Evolutionary conservation across 1,140 invertebrate genomes (phyloP).

Genomic region (Heliconius congener): DNA sequence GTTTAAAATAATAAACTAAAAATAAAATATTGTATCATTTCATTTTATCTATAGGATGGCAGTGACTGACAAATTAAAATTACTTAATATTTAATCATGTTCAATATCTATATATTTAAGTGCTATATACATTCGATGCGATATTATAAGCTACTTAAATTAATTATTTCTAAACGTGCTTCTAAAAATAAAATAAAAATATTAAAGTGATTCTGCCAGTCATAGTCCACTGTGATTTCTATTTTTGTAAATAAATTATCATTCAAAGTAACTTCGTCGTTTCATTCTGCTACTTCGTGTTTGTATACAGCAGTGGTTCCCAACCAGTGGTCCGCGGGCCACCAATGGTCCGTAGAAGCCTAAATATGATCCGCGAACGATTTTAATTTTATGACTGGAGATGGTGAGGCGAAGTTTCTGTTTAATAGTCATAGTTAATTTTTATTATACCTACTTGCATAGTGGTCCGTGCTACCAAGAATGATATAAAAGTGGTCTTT

Average conservation of each 20-base stretch:
- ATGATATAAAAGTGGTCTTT: too few species aligned
- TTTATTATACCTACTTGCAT: too few species aligned
- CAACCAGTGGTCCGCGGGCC: too few species aligned
- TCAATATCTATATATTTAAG: constrained; percentile 29
- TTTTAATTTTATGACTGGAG: too few species aligned
- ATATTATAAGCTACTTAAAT: constrained; percentile 34
- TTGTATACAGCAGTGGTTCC: background rate
- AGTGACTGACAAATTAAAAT: constrained; percentile 45
- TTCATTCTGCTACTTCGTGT: background rate
- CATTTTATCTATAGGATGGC: constrained; percentile 33
- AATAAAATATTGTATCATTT: constrained; percentile 20
- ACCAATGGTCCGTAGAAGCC: too few species aligned
- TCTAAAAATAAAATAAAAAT: constrained; percentile 37
- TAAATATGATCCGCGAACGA: too few species aligned
- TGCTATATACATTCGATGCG: constrained; percentile 39
- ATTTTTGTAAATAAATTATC: constrained; percentile 61
- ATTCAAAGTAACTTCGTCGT: constrained; percentile 23
- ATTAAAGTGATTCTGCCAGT: constrained; percentile 37
- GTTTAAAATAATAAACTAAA: constrained; percentile 18
- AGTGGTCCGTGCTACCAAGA: too few species aligned
- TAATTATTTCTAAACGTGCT: constrained; percentile 41
- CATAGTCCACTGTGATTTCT: constrained; percentile 46
- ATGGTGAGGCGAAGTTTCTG: too few species aligned
- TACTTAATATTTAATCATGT: constrained; percentile 29
- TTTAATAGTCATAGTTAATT: too few species aligned